Percentiles rank a stretch among this genome's conserved stretches.
Conservation (phyloP, 2,888 invertebrate genomes). For the Alitta virens region DNA sequence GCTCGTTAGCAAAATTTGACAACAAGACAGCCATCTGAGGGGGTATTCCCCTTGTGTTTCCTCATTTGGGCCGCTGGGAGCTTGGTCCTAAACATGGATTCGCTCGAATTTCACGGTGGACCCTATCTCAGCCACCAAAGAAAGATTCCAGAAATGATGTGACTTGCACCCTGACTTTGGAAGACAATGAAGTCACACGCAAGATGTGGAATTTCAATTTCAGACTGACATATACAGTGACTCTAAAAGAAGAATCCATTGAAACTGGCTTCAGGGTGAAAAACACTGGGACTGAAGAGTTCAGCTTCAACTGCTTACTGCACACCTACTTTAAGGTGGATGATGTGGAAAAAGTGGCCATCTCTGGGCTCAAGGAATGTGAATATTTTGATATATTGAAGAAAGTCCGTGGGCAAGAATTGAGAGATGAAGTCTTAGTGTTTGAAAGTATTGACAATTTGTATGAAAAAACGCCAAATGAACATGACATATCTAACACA, state of each 20-base stretch:
- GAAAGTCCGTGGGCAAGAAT: slow-evolving; percentile 66
- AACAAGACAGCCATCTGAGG: slow-evolving; percentile 94
- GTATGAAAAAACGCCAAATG: slow-evolving; percentile 88
- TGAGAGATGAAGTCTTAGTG: slow-evolving; percentile 84
- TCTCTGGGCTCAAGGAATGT: slow-evolving; percentile 82
- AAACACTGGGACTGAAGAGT: slow-evolving; percentile 69
- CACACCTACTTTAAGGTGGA: slow-evolving; percentile 96
- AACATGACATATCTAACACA: slow-evolving; percentile 88
- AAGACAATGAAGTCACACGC: slow-evolving; percentile 84
- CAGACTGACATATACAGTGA: slow-evolving; percentile 86
- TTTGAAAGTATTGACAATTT: slow-evolving; percentile 83
- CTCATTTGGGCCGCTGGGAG: slow-evolving; percentile 95
- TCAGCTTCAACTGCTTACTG: slow-evolving; percentile 79
- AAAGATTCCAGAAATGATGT: too few relatives aligned
- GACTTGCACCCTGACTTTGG: too few relatives aligned
- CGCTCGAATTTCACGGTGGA: slow-evolving; percentile 89
- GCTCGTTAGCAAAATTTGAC: slow-evolving; percentile 86
- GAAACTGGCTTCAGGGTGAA: slow-evolving; percentile 90
- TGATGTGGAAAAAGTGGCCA: slow-evolving; percentile 86
- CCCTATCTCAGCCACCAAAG: slow-evolving; percentile 83
- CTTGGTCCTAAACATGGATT: slow-evolving; percentile 96
- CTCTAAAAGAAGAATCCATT: slow-evolving; percentile 84
- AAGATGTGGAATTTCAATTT: slow-evolving; percentile 92
- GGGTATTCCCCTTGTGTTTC: slow-evolving; percentile 94
- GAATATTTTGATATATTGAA: neutral